Conservation (phyloP, 1,140 invertebrate species). For the Lordiphosa mommai region DNA sequence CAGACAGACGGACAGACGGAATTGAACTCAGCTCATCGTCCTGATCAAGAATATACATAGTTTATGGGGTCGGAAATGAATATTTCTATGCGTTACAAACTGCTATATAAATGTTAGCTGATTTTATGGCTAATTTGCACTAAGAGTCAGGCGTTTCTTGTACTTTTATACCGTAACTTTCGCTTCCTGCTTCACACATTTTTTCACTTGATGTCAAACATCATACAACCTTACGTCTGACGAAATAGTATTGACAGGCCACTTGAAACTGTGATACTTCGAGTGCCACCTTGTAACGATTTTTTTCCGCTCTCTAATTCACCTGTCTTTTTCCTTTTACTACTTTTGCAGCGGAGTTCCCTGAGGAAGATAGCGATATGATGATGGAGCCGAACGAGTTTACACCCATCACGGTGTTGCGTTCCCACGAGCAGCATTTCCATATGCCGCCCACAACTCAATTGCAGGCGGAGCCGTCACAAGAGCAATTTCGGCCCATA, state of each 20-base stretch:
- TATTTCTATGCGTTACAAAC: too few relatives aligned
- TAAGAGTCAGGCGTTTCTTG: too few relatives aligned
- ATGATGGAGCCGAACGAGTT: slow-evolving; percentile 79
- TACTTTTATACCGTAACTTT: too few relatives aligned
- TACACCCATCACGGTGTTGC: slow-evolving; percentile 61
- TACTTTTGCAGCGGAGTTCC: slow-evolving; percentile 61
- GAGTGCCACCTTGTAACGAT: too few relatives aligned
- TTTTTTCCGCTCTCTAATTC: slow-evolving; percentile 2
- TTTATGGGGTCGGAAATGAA: too few relatives aligned
- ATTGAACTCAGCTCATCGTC: too few relatives aligned
- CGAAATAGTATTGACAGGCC: too few relatives aligned
- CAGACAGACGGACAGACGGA: too few relatives aligned
- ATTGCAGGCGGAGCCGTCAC: slow-evolving; percentile 35
- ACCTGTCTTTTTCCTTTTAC: slow-evolving; percentile 13
- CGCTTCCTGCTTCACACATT: slow-evolving; percentile 15
- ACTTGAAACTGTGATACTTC: too few relatives aligned
- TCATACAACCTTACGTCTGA: neutral
- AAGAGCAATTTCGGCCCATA: slow-evolving; percentile 62
- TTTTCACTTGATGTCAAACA: slow-evolving; percentile 31
- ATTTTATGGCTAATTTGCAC: too few relatives aligned
- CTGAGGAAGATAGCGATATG: slow-evolving; percentile 77
- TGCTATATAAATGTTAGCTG: too few relatives aligned
- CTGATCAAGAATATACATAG: too few relatives aligned
- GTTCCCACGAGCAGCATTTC: slow-evolving; percentile 69
- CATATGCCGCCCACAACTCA: slow-evolving; percentile 67